Evolutionary conservation across 2,113 vertebrate genomes (phyloP), one percentile per base, ranked within the genome.

Genomic region (Cephalopterus ornatus): DNA sequence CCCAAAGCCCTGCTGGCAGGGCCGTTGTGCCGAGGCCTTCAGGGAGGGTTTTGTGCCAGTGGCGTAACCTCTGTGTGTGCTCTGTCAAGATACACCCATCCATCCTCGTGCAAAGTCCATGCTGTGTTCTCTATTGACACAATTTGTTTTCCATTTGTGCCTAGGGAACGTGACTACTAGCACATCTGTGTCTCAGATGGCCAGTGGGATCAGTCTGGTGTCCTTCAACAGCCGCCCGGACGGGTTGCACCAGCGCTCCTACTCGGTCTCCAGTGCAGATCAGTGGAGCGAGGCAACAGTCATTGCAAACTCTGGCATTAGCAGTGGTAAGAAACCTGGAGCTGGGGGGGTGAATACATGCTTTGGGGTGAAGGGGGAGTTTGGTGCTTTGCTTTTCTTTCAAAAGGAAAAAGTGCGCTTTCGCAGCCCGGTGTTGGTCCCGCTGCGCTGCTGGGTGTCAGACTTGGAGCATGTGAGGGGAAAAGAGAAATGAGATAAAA

Each of bases 181-280:
- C 96, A 98, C 99, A 39, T 99, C 99, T 17, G 98, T 97, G 92
- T 98, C 98, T 94, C 99, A 99, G 98, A 99, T 99, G 99, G 98
- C 99, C 71, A 98, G 98, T 97, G 99, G 99, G 74, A 97, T 99
- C 98, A 99, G 99, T 96, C 97, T 99, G 97, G 99, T 99, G 96
- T 99, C 99, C 84, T 99, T 99, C 97, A 98, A 97, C 98, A 98
- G 98, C 86, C 98, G 99, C 14, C 98, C 99, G 8, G 99, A 99
- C 56, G 99, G 99, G 90, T 97, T 99, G 98, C 99, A 99, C 98
- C 99, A 99, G 97, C 98, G 99, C 88, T 99, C 99, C 53, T 99
- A 99, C 97, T 99, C 99, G 1, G 99, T 99, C 52, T 99, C 99
- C 98, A 99, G 99, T 92, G 99, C 99, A 77, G 99, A 99, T 98